phyloP scores from a whole-genome alignment of 1,140 invertebrate genomes.

The Idris sp. region DNA sequence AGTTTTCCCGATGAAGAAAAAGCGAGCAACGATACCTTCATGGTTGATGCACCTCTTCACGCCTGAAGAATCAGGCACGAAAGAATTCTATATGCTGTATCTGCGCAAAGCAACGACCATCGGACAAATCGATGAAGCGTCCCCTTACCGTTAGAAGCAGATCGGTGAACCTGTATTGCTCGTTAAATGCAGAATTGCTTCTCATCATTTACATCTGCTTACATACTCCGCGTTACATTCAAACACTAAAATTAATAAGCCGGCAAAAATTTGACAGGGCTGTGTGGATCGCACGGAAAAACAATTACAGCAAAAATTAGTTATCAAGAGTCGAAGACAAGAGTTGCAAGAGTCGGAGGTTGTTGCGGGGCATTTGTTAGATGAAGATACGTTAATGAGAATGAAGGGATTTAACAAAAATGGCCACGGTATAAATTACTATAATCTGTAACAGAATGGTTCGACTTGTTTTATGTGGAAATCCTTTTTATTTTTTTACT shows the following conservation, averaged over 20 bases:
- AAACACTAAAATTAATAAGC: conserved; percentile 34
- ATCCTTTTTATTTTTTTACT: no score
- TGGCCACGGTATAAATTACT: no score
- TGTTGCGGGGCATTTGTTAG: no score
- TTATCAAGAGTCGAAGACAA: no score
- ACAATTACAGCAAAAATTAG: conserved; percentile 10
- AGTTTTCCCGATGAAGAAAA: conserved; percentile 60
- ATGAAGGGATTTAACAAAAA: no score
- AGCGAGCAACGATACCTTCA: conserved; percentile 48
- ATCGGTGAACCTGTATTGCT: conserved; percentile 67
- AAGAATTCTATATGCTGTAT: conserved; percentile 55
- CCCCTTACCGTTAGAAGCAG: conserved; percentile 71
- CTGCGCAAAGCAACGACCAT: conserved; percentile 53
- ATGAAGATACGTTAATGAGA: no score
- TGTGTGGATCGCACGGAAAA: neutral
- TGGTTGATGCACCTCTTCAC: conserved; percentile 63
- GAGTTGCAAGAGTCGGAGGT: no score
- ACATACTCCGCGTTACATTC: conserved; percentile 29
- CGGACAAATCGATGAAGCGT: conserved; percentile 73
- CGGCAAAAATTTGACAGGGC: conserved; percentile 2
- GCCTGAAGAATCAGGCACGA: conserved; percentile 64
- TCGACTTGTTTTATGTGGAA: no score
- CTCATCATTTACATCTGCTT: conserved; percentile 67
- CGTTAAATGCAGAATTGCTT: conserved; percentile 70
- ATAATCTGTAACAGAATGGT: no score